These are phyloP conservation scores for Ahaetulla prasina DNA, from an alignment of 2,113 vertebrate genomes.

Conservation along the genomic window DNA sequence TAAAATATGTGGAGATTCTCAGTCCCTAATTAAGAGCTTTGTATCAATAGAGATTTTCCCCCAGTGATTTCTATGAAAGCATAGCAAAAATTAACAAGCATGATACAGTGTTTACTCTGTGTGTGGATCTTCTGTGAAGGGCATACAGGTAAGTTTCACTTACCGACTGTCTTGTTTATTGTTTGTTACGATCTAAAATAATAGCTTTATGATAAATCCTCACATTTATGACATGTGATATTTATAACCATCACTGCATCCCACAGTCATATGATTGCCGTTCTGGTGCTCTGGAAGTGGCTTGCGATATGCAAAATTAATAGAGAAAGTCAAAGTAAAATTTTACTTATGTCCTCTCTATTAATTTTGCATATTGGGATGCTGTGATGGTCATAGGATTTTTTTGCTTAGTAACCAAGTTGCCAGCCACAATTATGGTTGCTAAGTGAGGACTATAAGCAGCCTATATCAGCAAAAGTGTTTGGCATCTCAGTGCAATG, in stretches of 20 bases:
- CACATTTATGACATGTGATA: neutral
- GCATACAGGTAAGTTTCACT: neutral
- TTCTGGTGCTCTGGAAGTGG: neutral
- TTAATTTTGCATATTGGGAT: neutral
- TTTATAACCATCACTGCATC: neutral
- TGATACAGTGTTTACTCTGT: neutral
- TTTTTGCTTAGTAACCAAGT: neutral
- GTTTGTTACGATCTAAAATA: neutral
- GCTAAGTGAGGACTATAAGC: neutral
- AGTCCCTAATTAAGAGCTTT: neutral
- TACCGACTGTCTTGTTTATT: neutral
- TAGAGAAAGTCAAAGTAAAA: neutral
- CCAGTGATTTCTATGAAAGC: neutral
- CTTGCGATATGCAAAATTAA: neutral
- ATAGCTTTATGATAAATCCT: neutral
- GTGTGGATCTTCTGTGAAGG: neutral
- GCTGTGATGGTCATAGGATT: neutral
- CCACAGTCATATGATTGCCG: neutral
- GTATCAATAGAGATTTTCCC: neutral
- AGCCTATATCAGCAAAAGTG: neutral
- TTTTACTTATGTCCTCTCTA: neutral
- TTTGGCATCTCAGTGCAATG: neutral
- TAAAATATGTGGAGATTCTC: neutral
- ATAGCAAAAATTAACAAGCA: neutral
- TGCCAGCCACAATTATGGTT: neutral